phyloP scores from a whole-genome alignment of 1,140 invertebrate genomes.

The Tachypleus tridentatus region DNA sequence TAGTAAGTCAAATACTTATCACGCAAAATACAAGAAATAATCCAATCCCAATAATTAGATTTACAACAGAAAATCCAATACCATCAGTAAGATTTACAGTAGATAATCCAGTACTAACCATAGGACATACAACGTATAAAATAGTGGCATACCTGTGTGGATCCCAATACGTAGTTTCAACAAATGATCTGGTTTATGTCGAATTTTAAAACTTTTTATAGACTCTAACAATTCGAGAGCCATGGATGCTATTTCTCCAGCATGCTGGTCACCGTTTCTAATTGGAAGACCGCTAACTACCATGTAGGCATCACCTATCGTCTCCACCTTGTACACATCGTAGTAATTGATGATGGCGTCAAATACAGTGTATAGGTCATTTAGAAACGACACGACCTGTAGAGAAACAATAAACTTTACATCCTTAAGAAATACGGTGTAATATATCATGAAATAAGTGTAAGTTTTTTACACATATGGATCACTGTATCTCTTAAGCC shows the following conservation, averaged over 20 bases:
- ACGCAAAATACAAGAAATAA: no score
- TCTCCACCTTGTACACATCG: slow-evolving; percentile 78
- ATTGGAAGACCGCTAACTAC: slow-evolving; percentile 77
- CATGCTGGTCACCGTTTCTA: slow-evolving; percentile 76
- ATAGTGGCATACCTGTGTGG: slow-evolving; percentile 57
- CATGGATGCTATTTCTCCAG: slow-evolving; percentile 94
- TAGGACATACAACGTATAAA: not conserved
- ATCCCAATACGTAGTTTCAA: slow-evolving; percentile 89
- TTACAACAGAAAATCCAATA: no score
- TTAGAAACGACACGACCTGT: slow-evolving; percentile 86
- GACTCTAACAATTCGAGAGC: slow-evolving; percentile 79
- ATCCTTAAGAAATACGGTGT: no score
- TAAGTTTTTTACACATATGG: no score
- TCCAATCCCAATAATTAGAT: no score
- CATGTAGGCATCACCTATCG: slow-evolving; percentile 39
- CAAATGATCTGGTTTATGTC: slow-evolving; percentile 78
- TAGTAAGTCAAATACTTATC: no score
- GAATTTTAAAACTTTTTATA: slow-evolving; percentile 78
- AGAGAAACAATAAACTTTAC: slow-evolving; percentile 15
- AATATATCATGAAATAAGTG: no score
- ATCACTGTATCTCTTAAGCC: no score
- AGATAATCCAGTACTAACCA: no score
- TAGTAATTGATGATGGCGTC: slow-evolving; percentile 87
- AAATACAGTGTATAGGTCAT: slow-evolving; percentile 89
- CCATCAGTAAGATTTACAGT: no score